Conservation (phyloP, 2,797 vertebrate genomes). For the Xerus rutilus region DNA sequence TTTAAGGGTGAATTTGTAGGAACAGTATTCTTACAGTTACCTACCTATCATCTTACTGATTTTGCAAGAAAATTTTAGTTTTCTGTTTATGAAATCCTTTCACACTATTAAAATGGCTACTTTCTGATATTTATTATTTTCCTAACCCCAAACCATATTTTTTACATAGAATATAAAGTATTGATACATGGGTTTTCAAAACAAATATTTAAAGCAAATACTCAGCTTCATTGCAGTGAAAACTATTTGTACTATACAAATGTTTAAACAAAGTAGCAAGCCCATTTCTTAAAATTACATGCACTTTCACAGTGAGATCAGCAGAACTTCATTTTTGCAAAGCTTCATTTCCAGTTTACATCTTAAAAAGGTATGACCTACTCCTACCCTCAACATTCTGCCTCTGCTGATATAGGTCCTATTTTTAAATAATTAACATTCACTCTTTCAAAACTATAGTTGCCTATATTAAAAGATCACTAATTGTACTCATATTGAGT, state of each 20-base stretch:
- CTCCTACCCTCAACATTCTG: background rate
- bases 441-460: constrained; percentile 4
- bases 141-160: background rate
- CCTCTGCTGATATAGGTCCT: background rate
- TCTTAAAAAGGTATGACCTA: constrained; percentile 63
- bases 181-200: background rate
- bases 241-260: constrained; percentile 50
- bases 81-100: constrained; percentile 6
- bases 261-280: constrained; percentile 56
- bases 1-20: background rate
- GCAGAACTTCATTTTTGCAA: constrained; percentile 31
- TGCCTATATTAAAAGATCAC: constrained; percentile 53
- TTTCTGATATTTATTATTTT: constrained; percentile 42
- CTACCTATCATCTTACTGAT: background rate
- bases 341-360: constrained; percentile 69
- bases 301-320: constrained; percentile 59
- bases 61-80: background rate
- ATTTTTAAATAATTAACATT: constrained; percentile 43
- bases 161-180: background rate
- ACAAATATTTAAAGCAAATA: constrained; percentile 48
- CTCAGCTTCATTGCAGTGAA: background rate
- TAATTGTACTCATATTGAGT: constrained; percentile 50
- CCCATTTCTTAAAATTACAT: constrained; percentile 47
- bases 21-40: background rate
- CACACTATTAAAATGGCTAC: background rate